Conservation (phyloP, 2,888 invertebrate species). For the Apoda limacodes region DNA sequence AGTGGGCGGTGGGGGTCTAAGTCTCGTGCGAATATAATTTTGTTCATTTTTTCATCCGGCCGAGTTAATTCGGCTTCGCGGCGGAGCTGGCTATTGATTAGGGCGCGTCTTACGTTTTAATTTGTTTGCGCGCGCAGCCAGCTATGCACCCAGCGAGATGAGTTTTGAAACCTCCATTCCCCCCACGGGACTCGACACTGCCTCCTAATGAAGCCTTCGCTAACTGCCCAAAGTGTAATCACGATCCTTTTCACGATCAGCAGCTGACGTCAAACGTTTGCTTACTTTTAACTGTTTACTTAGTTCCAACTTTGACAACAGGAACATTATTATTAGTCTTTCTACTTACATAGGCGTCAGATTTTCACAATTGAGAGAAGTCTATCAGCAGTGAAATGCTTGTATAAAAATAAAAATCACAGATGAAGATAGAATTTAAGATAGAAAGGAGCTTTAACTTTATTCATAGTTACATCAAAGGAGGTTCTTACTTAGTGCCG, state of each 20-base stretch:
- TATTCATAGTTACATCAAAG: no score
- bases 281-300: no score
- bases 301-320: no score
- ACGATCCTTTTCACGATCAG: conserved; percentile 54
- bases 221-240: conserved; percentile 53
- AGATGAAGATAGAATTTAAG: no score
- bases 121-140: conserved; percentile 69
- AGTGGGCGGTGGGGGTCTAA: conserved; percentile 42
- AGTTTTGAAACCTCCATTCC: conserved; percentile 30
- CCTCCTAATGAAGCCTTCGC: conserved; percentile 56
- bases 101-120: conserved; percentile 70
- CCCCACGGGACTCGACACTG: conserved; percentile 22
- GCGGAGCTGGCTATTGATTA: conserved; percentile 68
- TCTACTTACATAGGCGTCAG: no score
- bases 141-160: conserved; percentile 63
- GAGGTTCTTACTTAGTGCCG: no score
- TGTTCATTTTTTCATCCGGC: conserved; percentile 70
- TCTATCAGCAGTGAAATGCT: no score
- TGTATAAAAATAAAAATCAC: no score
- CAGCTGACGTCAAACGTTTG: conserved; percentile 19
- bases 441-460: no score
- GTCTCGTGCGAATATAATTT: conserved; percentile 70
- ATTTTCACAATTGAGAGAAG: no score
- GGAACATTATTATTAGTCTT: no score
- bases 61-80: conserved; percentile 68